These are phyloP conservation scores for Augochlorella aurata DNA, from an alignment of 2,888 invertebrate species.

Conservation along the genomic window DNA sequence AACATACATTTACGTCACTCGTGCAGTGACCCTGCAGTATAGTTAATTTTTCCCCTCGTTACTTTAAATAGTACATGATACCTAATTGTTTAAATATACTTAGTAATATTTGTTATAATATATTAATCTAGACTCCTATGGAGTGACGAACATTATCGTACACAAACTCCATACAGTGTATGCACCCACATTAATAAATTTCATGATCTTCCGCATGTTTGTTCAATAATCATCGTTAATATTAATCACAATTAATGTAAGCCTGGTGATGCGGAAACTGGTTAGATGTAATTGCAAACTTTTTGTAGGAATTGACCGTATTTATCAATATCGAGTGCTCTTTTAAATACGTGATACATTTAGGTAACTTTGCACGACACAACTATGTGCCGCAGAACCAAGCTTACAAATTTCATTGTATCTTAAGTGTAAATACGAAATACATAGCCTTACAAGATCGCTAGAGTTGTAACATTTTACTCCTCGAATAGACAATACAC, in stretches of 20 bases:
- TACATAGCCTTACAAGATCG: constrained; percentile 77
- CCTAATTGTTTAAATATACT: constrained; percentile 68
- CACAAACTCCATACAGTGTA: constrained; percentile 54
- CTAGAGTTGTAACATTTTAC: constrained; percentile 68
- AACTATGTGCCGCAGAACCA: constrained; percentile 45
- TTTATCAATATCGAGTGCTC: constrained; percentile 28
- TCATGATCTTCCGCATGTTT: constrained; percentile 58
- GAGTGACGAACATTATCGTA: constrained; percentile 65
- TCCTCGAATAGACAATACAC: constrained; percentile 49
- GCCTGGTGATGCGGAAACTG: constrained; percentile 61
- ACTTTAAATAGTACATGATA: constrained; percentile 73
- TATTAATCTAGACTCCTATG: constrained; percentile 75
- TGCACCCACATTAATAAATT: constrained; percentile 65
- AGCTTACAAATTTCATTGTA: constrained; percentile 59
- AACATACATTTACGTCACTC: constrained; percentile 51
- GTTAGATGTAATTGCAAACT: constrained; percentile 28
- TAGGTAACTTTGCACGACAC: constrained; percentile 47
- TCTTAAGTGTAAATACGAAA: constrained; percentile 76
- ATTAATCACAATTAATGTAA: constrained; percentile 72
- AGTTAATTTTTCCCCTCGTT: constrained; percentile 54
- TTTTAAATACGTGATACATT: constrained; percentile 35
- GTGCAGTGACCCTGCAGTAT: constrained; percentile 52
- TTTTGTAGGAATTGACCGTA: constrained; percentile 33
- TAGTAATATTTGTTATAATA: constrained; percentile 69
- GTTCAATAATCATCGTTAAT: constrained; percentile 66